Evolutionary conservation across 2,797 vertebrate genomes (phyloP).

Genomic region (Spinibarbus caldwelli): DNA sequence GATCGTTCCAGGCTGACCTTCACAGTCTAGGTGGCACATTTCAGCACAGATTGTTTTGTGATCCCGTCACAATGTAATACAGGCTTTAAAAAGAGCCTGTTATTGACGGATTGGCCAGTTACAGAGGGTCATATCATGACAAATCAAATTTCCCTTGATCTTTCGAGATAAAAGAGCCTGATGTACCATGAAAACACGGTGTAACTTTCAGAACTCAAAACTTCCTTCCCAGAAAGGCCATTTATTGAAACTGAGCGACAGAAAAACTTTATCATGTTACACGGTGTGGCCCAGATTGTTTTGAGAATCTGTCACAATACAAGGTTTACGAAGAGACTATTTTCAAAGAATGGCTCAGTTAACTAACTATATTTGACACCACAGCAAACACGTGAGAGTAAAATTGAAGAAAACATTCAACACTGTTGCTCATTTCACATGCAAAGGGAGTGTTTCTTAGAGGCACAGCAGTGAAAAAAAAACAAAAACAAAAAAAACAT

Average conservation of each 20-base stretch:
- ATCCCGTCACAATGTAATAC: conserved; percentile 22
- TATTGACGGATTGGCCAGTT: conserved; percentile 3
- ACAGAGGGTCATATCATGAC: conserved; percentile 2
- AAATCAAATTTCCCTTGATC: conserved; percentile 4
- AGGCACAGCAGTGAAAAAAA: background rate
- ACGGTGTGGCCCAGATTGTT: background rate
- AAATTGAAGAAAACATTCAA: background rate
- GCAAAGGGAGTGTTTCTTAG: background rate
- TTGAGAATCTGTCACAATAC: background rate
- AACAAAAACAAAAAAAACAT: background rate
- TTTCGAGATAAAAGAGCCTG: conserved; percentile 12
- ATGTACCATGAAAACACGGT: background rate
- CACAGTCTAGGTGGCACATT: conserved; percentile 9
- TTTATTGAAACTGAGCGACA: background rate
- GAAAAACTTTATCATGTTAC: background rate
- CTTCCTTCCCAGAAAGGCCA: background rate
- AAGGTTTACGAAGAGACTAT: background rate
- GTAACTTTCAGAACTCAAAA: background rate
- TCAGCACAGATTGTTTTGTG: conserved; percentile 2
- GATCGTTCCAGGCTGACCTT: conserved; percentile 1
- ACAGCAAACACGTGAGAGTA: background rate
- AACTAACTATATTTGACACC: background rate
- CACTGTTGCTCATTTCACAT: background rate
- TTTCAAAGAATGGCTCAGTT: background rate
- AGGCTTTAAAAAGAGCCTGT: conserved; percentile 2